Base-by-base conservation (phyloP, 2,113 vertebrate genomes). In the Chascanopsetta lugubris region DNA sequence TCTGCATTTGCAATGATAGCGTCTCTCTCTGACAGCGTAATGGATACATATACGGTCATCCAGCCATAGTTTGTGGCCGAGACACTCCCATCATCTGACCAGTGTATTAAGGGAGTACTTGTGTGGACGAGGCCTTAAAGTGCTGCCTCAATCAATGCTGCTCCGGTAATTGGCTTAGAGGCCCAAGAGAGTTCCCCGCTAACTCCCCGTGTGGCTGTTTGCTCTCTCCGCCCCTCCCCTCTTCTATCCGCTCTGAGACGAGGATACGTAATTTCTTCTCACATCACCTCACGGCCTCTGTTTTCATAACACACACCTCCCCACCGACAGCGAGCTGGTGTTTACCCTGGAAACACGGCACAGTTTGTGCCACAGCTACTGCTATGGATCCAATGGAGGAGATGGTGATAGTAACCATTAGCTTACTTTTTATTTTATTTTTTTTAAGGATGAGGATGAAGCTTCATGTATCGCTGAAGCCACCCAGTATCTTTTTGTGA, bases 81-180 rank as follows among this genome's bases (percentile, higher is more conserved):
- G 71, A 58, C 26, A 24, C 24, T 70, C 46, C 72, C 64, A 76
- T 84, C 65, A 38, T 77, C 79, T 85, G 69, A 85, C 80, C 80
- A 80, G 71, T 87, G 79, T 82, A 85, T 87, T 85, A 83, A 84
- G 61, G 79, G 84, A 84, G 75, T 86, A 83, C 80, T 89, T 89
- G 82, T 86, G 78, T 84, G 67, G 84, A 88, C 43, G 72, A 87
- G 81, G 80, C 86, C 77, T 89, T 85, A 78, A 90, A 89, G 88
- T 87, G 85, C 82, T 80, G 77, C 80, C 75, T 88, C 86, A 89
- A 82, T 89, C 78, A 79, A 89, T 89, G 86, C 77, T 55, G 72
- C 77, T 83, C 57, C 30, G 18, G 76, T 88, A 88, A 90, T 82
- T 85, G 79, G 79, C 81, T 91, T 88, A 85, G 57, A 82, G 79